phyloP scores from a whole-genome alignment of 2,888 invertebrate genomes.

The Leptinotarsa tumamoca region DNA sequence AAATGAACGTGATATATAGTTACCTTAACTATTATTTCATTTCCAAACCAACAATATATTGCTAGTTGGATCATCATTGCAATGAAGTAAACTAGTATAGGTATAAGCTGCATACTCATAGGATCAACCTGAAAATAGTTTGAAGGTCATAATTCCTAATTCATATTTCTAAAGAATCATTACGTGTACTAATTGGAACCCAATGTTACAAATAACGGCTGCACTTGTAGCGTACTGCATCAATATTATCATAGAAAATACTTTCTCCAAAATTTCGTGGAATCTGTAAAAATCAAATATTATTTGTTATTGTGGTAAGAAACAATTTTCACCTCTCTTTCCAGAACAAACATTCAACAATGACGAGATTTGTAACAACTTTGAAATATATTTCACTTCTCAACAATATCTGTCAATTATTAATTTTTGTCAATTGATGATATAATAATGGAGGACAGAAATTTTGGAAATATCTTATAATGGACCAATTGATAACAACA shows the following conservation, averaged over 20 bases:
- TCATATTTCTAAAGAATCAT: constrained; percentile 5
- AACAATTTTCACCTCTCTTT: background rate
- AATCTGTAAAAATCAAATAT: background rate
- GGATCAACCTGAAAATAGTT: constrained; percentile 38
- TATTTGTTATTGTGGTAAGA: background rate
- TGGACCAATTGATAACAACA: too few relatives aligned
- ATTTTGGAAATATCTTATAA: too few relatives aligned
- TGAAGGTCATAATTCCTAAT: background rate
- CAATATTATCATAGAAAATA: constrained; percentile 51
- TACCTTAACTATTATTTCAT: constrained; percentile 54
- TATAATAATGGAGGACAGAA: too few relatives aligned
- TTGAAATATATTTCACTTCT: too few relatives aligned
- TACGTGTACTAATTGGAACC: constrained; percentile 52
- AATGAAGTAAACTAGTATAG: constrained; percentile 48
- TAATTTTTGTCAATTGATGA: too few relatives aligned
- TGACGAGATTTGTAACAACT: too few relatives aligned
- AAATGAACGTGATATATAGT: background rate
- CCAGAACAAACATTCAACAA: too few relatives aligned
- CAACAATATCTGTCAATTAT: too few relatives aligned
- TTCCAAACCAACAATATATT: constrained; percentile 56
- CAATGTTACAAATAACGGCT: constrained; percentile 53
- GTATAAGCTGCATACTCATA: constrained; percentile 45
- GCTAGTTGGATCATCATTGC: constrained; percentile 54
- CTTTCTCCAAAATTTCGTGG: constrained; percentile 45
- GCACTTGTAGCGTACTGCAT: constrained; percentile 52